Percentiles rank a stretch among this genome's conserved stretches.
Conservation (phyloP, 1,140 invertebrate species). For the Gerris buenoi region DNA sequence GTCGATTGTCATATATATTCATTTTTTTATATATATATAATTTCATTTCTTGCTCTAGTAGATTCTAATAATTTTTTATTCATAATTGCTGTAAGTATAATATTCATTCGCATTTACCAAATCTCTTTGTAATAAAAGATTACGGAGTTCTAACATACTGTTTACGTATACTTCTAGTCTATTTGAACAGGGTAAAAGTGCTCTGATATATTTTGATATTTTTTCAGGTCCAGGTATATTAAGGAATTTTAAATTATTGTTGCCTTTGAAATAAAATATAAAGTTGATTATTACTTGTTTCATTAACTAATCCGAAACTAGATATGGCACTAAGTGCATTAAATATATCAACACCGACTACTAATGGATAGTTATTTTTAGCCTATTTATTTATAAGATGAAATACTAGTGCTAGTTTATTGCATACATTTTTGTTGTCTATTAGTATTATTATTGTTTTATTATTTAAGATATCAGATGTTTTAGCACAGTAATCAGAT, state of each 20-base stretch:
- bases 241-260: background rate
- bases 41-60: background rate
- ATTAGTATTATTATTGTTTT: background rate
- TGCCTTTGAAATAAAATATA: background rate
- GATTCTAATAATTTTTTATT: background rate
- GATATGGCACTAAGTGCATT: background rate
- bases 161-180: background rate
- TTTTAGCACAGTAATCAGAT: background rate
- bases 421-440: background rate
- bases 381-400: background rate
- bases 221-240: background rate
- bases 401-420: background rate
- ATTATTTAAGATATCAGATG: background rate
- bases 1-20: background rate
- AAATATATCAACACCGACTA: background rate
- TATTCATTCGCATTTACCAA: background rate
- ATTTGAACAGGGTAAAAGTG: background rate
- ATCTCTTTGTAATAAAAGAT: background rate
- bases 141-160: background rate
- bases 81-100: background rate
- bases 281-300: background rate
- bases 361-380: background rate
- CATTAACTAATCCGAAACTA: background rate
- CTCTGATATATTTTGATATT: background rate
- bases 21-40: background rate